phyloP scores from a whole-genome alignment of 2,113 vertebrate genomes.

The Origma solitaria region DNA sequence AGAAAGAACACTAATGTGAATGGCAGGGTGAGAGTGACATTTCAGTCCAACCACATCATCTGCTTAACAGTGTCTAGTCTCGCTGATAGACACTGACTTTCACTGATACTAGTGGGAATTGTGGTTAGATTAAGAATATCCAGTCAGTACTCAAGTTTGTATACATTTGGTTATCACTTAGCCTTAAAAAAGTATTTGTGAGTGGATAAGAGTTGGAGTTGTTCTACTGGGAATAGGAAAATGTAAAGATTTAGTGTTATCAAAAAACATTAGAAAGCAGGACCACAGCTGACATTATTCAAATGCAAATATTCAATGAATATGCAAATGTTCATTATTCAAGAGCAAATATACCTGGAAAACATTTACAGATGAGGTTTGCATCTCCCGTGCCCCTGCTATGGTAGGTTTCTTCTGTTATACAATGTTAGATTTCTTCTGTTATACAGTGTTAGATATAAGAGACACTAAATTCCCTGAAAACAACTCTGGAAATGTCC shows the following conservation, averaged over 20 bases:
- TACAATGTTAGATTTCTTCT: background rate
- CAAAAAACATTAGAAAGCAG: slow-evolving; percentile 28
- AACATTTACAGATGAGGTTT: background rate
- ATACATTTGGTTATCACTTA: background rate
- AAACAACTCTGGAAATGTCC: background rate
- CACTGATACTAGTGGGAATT: background rate
- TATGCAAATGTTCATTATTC: too few species aligned
- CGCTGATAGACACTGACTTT: background rate
- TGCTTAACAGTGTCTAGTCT: background rate
- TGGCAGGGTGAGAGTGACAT: background rate
- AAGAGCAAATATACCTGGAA: background rate
- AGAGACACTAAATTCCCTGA: background rate
- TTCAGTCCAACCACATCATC: background rate
- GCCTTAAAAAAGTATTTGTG: background rate
- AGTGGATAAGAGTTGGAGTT: background rate
- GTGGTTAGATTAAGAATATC: background rate
- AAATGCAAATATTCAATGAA: too few species aligned
- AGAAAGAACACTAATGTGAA: background rate
- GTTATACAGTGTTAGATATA: background rate
- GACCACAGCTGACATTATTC: background rate
- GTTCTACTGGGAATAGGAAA: background rate
- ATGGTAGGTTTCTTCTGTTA: background rate
- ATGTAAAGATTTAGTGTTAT: background rate
- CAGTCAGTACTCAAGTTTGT: background rate
- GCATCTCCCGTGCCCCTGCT: background rate